Conservation (phyloP, 2,888 invertebrate species). For the Ditula angustiorana region DNA sequence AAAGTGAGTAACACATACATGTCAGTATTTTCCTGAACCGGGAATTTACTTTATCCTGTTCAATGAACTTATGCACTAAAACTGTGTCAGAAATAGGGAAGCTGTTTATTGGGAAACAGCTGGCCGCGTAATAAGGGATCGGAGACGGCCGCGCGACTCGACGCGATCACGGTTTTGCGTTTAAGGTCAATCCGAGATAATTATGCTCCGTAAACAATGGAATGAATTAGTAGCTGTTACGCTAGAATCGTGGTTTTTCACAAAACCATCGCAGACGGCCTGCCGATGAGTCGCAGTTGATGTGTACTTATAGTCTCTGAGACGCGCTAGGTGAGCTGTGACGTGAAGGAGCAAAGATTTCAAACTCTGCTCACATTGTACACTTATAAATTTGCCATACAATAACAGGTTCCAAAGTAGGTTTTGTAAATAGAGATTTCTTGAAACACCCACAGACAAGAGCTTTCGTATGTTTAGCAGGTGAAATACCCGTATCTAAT, state of each 20-base stretch:
- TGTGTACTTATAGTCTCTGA: constrained; percentile 5
- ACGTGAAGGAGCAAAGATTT: constrained; percentile 4
- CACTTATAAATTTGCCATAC: constrained; percentile 7
- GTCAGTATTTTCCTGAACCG: constrained; percentile 45
- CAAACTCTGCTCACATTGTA: background rate
- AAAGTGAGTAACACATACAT: constrained; percentile 61
- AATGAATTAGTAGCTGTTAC: constrained; percentile 22
- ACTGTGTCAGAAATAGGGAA: constrained; percentile 45
- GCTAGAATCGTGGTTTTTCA: constrained; percentile 18
- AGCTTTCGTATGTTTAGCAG: too few species aligned
- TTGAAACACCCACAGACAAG: background rate
- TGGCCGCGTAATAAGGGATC: constrained; percentile 62
- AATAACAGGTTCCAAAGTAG: constrained; percentile 20
- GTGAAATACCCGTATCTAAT: too few species aligned
- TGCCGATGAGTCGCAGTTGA: background rate
- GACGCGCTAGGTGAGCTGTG: constrained; percentile 1
- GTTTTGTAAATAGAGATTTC: background rate
- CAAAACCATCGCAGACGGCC: constrained; percentile 1
- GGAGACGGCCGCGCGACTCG: constrained; percentile 52
- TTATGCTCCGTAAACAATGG: constrained; percentile 35
- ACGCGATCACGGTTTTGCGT: constrained; percentile 63
- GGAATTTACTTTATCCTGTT: constrained; percentile 37
- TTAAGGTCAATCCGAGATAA: constrained; percentile 58
- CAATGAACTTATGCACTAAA: constrained; percentile 41
- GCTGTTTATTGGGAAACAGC: constrained; percentile 62